Conservation (phyloP, 2,113 vertebrate genomes). For the Fulmarus glacialis region DNA sequence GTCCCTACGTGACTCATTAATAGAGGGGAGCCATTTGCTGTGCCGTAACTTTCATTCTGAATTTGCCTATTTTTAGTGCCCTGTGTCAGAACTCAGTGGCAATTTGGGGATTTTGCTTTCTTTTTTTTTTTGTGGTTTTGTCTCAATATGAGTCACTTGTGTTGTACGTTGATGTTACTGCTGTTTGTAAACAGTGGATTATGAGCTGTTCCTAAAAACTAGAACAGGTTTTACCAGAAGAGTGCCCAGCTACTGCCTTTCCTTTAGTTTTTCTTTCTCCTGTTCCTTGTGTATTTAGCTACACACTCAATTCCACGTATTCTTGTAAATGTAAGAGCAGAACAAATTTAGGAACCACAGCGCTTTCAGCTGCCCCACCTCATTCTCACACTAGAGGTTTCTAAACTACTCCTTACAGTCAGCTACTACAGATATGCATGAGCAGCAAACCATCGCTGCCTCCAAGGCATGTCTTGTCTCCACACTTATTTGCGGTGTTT, state of each 20-base stretch:
- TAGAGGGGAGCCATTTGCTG: neutral
- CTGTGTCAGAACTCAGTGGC: neutral
- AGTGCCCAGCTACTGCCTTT: neutral
- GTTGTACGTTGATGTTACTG: neutral
- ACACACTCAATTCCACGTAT: neutral
- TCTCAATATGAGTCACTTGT: neutral
- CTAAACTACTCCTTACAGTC: neutral
- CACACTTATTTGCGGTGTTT: neutral
- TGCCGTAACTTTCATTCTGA: neutral
- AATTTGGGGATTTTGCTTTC: slow-evolving; percentile 16
- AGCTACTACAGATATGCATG: slow-evolving; percentile 2
- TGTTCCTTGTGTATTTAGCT: neutral
- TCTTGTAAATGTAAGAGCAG: slow-evolving; percentile 9
- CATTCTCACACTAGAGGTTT: slow-evolving; percentile 32
- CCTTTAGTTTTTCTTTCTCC: neutral
- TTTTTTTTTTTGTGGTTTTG: neutral
- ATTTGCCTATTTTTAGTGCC: neutral
- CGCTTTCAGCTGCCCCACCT: slow-evolving; percentile 25
- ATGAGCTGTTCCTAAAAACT: slow-evolving; percentile 16
- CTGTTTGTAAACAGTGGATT: slow-evolving; percentile 53
- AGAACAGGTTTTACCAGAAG: slow-evolving; percentile 9
- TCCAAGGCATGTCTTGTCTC: neutral
- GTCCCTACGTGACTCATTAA: neutral
- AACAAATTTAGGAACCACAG: slow-evolving; percentile 35
- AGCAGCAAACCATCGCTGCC: slow-evolving; percentile 18